Conservation (phyloP, 2,113 vertebrate species). For the Megaptera novaeangliae region DNA sequence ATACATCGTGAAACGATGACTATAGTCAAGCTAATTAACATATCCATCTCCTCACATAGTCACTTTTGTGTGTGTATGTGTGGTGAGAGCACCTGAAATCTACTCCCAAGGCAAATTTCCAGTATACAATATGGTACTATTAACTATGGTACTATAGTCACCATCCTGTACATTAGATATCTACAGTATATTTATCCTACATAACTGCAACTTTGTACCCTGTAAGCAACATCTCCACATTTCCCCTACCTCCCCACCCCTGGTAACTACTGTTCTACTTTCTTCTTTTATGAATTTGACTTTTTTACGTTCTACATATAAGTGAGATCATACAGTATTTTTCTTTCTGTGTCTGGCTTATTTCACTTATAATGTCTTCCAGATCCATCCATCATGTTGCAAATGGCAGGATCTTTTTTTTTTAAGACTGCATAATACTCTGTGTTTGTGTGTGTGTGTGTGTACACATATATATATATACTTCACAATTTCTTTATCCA, state of each 20-base stretch:
- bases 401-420: background rate
- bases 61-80: background rate
- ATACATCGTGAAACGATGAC: background rate
- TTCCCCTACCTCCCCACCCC: background rate
- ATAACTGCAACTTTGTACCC: background rate
- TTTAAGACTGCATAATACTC: background rate
- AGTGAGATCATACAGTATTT: background rate
- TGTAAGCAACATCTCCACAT: background rate
- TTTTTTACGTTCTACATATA: background rate
- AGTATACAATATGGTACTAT: background rate
- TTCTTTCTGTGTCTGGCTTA: background rate
- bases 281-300: background rate
- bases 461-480: too few species aligned
- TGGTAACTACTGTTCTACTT: background rate
- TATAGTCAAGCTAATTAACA: background rate
- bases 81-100: background rate
- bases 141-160: background rate
- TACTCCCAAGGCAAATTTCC: background rate
- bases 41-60: background rate
- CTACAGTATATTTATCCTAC: background rate
- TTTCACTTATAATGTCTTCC: background rate
- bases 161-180: background rate
- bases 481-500: background rate
- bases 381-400: background rate
- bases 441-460: background rate